Base-by-base conservation (phyloP, 2,113 vertebrate genomes). In the Montifringilla adamsi region DNA sequence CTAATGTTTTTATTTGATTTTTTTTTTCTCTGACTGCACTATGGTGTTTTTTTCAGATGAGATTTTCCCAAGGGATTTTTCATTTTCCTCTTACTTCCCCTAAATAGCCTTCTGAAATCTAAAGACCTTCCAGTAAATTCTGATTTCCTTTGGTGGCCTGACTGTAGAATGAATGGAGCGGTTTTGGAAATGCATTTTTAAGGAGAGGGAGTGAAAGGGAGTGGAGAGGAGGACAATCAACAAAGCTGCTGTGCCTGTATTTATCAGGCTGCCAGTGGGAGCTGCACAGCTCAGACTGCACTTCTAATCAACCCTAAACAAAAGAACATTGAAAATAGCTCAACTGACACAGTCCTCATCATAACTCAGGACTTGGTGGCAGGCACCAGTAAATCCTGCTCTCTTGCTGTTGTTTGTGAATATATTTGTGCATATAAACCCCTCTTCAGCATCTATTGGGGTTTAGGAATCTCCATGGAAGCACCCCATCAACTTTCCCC, bases 111-210 rank as follows among this genome's bases (percentile, higher is more conserved):
- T 59, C 52, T 78, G 69, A 84, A 96, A 96, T 93, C 80, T 59
- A 64, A 84, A 81, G 76, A 49, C 79, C n/a, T 93, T 87, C 93
- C 72, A 84, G 86, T 92, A 87, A 88, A 78, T 92, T 93, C 86
- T 75, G 76, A 64, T 93, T 96, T 87, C 68, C 49, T 96, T 86
- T 90, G 92, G 85, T 93, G 60, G 76, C 56, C 90, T 95, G 85
- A 88, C 83, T 90, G 3, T 14, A 44, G 83, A 86, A 90, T 90
- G 93, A 94, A 93, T 83, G 79, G 76, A 92, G 76, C 52, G 59
- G 90, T 75, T 96, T 78, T 93, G 86, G 76, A 95, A 95, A 80
- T 88, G 85, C 88, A 81, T 94, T 94, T 96, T 92, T 94, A 89
- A 96, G 88, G 88, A 84, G 83, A 89, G 55, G 88, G 83, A 88